Evolutionary conservation across 2,113 vertebrate species (phyloP).

Genomic region (Pomatostomus ruficeps): DNA sequence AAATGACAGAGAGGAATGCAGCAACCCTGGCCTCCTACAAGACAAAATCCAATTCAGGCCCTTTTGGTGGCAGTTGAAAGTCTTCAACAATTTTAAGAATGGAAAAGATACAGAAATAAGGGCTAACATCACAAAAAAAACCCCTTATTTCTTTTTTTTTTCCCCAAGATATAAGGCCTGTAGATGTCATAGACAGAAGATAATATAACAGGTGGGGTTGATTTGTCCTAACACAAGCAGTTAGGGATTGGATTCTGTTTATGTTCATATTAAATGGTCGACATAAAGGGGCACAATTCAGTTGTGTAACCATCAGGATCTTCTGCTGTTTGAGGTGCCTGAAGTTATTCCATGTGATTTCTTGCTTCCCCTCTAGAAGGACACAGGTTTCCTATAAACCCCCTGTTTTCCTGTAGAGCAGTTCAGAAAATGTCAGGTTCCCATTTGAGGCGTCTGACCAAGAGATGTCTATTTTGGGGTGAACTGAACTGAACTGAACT

Average conservation of each 20-base stretch:
- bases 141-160: not conserved
- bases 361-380: not conserved
- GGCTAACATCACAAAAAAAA: not conserved
- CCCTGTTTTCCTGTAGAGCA: not conserved
- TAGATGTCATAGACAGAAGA: not conserved
- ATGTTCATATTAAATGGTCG: not conserved
- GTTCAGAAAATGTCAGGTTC: not conserved
- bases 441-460: not conserved
- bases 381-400: not conserved
- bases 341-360: not conserved
- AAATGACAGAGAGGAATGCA: not conserved
- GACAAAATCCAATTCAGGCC: not conserved
- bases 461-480: not conserved
- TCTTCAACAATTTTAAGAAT: not conserved
- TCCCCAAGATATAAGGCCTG: not conserved
- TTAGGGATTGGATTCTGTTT: not conserved
- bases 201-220: not conserved
- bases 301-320: not conserved
- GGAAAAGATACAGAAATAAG: not conserved
- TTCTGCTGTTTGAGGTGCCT: not conserved
- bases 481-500: not conserved
- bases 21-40: not conserved
- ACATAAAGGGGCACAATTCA: not conserved
- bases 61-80: not conserved
- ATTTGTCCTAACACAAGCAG: not conserved